Evolutionary conservation across 2,113 vertebrate species (phyloP).

Genomic region (Bucco capensis): DNA sequence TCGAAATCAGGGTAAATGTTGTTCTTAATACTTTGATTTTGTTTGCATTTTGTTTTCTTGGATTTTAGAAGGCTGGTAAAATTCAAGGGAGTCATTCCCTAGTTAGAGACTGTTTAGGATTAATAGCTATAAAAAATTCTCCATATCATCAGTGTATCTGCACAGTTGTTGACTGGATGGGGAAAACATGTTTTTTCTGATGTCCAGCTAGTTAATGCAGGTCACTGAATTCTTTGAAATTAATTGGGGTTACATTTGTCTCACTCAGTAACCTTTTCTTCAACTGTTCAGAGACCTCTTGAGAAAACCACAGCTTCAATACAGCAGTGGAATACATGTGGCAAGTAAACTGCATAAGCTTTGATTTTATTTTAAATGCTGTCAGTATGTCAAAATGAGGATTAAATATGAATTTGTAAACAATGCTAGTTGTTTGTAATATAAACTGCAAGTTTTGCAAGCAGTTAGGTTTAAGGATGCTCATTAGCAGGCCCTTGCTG

Average conservation of each 20-base stretch:
- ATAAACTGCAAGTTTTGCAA: background rate
- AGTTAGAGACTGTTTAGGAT: background rate
- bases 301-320: background rate
- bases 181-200: background rate
- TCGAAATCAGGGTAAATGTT: background rate
- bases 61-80: too few relatives aligned
- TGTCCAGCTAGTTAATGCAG: background rate
- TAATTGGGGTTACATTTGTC: background rate
- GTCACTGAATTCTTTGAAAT: background rate
- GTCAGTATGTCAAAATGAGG: background rate
- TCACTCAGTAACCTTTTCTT: background rate
- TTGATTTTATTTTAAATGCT: background rate
- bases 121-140: background rate
- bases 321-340: background rate
- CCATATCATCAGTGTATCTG: background rate
- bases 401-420: background rate
- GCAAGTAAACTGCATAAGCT: background rate
- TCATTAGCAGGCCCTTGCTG: background rate
- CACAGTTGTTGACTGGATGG: background rate
- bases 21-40: too few relatives aligned
- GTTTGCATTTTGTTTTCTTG: too few relatives aligned
- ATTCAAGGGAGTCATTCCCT: background rate
- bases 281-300: background rate
- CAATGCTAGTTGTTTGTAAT: background rate
- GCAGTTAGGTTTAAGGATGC: background rate